These are phyloP conservation scores for Oplegnathus fasciatus DNA, from an alignment of 2,113 vertebrate species.

Conservation along the genomic window DNA sequence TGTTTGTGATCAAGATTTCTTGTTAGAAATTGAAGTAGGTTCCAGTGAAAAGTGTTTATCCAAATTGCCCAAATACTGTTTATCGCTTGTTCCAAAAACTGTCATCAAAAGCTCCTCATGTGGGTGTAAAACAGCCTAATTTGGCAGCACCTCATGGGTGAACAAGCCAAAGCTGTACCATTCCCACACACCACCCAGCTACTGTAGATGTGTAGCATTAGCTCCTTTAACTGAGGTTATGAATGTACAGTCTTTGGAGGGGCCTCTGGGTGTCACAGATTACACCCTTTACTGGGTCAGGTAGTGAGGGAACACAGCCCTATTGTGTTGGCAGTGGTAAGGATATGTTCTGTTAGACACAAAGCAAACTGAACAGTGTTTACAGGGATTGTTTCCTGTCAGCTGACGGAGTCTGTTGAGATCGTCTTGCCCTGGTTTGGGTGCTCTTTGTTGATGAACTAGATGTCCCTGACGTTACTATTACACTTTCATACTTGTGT, in stretches of 20 bases:
- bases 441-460: conserved; percentile 25
- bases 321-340: conserved; percentile 32
- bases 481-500: neutral
- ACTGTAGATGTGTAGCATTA: conserved; percentile 17
- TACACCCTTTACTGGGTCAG: neutral
- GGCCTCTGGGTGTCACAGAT: conserved; percentile 3
- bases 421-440: neutral
- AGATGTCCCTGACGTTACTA: neutral
- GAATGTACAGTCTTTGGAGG: neutral
- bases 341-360: conserved; percentile 19
- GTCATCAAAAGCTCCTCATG: neutral
- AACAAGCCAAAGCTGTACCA: conserved; percentile 8
- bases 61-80: neutral
- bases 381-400: conserved; percentile 55
- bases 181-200: conserved; percentile 20
- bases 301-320: conserved; percentile 17
- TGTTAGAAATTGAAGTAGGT: neutral
- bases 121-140: neutral
- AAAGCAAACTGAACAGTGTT: conserved; percentile 44
- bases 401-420: neutral
- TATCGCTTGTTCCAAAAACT: neutral
- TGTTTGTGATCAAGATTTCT: neutral
- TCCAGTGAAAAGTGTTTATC: conserved; percentile 4
- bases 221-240: neutral
- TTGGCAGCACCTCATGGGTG: neutral